Evolutionary conservation across 64 coral and sea anemone species (phyloP).

Genomic region (Montipora sp.): DNA sequence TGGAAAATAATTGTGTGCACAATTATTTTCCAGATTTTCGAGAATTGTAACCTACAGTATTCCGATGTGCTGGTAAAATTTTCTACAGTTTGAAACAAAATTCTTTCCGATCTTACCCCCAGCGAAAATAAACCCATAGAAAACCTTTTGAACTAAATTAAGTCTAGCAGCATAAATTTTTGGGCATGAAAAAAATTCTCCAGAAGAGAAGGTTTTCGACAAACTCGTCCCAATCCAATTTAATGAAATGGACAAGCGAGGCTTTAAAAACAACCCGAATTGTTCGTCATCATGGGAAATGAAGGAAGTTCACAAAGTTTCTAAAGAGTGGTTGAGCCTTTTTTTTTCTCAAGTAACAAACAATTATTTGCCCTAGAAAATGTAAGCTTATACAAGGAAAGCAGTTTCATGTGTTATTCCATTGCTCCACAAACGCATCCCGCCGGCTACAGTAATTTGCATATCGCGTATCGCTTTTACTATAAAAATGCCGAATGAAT

Average conservation of each 20-base stretch:
- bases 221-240: neutral
- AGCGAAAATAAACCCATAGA: too few relatives aligned
- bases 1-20: too few relatives aligned
- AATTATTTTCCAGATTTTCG: too few relatives aligned
- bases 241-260: neutral
- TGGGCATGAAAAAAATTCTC: too few relatives aligned
- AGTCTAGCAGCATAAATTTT: too few relatives aligned
- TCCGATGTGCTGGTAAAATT: too few relatives aligned
- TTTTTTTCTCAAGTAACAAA: neutral
- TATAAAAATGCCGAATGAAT: neutral
- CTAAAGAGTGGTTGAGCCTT: neutral
- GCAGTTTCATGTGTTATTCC: neutral
- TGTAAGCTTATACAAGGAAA: neutral
- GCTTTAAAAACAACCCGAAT: neutral
- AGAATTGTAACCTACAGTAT: too few relatives aligned
- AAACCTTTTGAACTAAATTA: too few relatives aligned
- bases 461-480: neutral
- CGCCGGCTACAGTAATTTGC: too few relatives aligned
- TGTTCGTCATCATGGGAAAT: neutral
- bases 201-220: too few relatives aligned
- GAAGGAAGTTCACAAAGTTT: neutral
- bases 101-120: too few relatives aligned
- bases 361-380: slow-evolving; percentile 1
- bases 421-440: neutral
- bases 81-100: too few relatives aligned